Conservation (phyloP, 1,140 invertebrate species). For the Drosophila neocordata region DNA sequence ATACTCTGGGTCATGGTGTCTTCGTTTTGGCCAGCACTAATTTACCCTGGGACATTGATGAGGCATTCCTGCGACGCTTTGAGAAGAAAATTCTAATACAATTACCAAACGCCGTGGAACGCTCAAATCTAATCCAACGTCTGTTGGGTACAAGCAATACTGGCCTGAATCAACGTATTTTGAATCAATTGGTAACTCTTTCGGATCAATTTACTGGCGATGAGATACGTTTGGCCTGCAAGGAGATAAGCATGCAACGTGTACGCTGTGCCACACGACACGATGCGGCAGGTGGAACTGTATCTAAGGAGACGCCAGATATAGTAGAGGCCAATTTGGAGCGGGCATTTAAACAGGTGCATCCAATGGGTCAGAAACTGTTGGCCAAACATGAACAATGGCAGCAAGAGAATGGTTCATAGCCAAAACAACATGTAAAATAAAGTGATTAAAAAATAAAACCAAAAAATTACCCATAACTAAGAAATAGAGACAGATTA, state of each 20-base stretch:
- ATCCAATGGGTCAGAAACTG: constrained; percentile 63
- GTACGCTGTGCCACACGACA: constrained; percentile 78
- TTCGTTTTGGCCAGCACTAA: constrained; percentile 96
- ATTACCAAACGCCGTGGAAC: constrained; percentile 87
- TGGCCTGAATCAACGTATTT: constrained; percentile 64
- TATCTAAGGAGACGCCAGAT: constrained; percentile 26
- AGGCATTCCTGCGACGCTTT: constrained; percentile 92
- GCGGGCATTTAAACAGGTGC: constrained; percentile 64
- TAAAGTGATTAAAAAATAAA: too few species aligned
- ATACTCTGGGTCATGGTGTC: constrained; percentile 83
- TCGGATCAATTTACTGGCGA: constrained; percentile 91
- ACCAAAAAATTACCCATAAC: not conserved
- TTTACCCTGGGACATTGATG: constrained; percentile 95
- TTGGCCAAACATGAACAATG: constrained; percentile 67
- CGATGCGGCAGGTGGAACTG: not conserved
- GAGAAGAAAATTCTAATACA: constrained; percentile 94
- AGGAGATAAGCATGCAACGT: constrained; percentile 90
- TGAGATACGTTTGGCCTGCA: constrained; percentile 94
- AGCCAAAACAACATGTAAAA: not conserved
- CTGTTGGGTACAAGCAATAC: constrained; percentile 83
- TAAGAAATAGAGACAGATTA: too few species aligned
- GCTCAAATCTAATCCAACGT: constrained; percentile 87
- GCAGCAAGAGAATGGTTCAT: constrained; percentile 75
- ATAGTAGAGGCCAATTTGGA: constrained; percentile 47
- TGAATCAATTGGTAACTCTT: constrained; percentile 85